Evolutionary conservation across 2,888 invertebrate species (phyloP).

Genomic region (Caenorhabditis sp.): DNA sequence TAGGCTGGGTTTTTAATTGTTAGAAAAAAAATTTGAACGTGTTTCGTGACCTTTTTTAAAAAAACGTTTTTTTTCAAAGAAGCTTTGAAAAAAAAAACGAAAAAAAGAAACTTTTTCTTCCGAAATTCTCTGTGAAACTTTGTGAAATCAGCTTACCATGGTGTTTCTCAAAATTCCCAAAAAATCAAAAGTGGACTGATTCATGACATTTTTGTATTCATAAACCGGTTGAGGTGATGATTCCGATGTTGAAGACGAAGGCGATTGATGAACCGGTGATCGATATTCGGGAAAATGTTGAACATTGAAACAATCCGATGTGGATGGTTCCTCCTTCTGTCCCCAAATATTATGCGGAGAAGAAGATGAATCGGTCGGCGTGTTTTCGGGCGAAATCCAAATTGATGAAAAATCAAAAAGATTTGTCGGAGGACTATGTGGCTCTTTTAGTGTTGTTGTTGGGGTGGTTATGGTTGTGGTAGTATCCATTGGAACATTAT

Average conservation of each 20-base stretch:
- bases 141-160: neutral
- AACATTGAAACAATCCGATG: neutral
- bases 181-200: neutral
- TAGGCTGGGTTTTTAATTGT: too few relatives aligned
- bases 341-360: neutral
- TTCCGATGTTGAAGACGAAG: neutral
- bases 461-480: neutral
- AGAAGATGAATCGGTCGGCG: too few relatives aligned
- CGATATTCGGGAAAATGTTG: conserved; percentile 3
- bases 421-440: neutral
- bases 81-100: too few relatives aligned
- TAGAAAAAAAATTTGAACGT: too few relatives aligned
- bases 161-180: neutral
- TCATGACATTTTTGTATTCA: neutral
- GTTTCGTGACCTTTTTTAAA: too few relatives aligned
- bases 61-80: too few relatives aligned
- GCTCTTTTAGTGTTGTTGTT: neutral
- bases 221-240: neutral
- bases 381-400: neutral
- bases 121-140: neutral
- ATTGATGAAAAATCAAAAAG: neutral
- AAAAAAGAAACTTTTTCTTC: too few relatives aligned
- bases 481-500: neutral
- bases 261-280: neutral
- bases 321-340: neutral